These are phyloP conservation scores for Cepphus grylle DNA, from an alignment of 2,113 vertebrate genomes.

Conservation along the genomic window DNA sequence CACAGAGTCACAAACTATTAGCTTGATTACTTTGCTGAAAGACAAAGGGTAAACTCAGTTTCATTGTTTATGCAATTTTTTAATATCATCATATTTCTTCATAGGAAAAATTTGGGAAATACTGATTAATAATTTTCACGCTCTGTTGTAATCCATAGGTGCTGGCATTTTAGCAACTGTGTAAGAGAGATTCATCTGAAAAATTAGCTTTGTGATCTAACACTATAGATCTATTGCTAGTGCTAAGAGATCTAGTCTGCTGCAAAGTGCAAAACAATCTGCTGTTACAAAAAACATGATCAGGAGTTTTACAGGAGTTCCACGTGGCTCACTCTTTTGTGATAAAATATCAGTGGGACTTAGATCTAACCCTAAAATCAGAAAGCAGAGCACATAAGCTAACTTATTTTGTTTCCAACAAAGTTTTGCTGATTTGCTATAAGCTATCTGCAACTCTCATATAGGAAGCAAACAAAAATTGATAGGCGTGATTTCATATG, in stretches of 20 bases:
- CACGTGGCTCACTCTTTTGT: background rate
- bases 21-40: background rate
- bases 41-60: background rate
- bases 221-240: background rate
- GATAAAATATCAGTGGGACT: background rate
- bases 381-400: background rate
- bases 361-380: background rate
- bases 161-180: background rate
- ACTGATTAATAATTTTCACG: background rate
- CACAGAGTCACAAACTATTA: background rate
- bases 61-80: background rate
- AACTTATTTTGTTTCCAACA: background rate
- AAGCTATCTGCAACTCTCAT: background rate
- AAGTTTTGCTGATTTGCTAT: background rate
- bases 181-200: background rate
- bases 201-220: background rate
- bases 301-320: background rate
- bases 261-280: background rate
- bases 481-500: background rate
- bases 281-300: background rate
- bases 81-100: background rate
- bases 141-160: background rate
- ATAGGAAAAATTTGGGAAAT: background rate
- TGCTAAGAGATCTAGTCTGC: background rate
- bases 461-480: background rate